These are phyloP conservation scores for Electrona antarctica DNA, from an alignment of 2,113 vertebrate genomes.

Conservation along the genomic window DNA sequence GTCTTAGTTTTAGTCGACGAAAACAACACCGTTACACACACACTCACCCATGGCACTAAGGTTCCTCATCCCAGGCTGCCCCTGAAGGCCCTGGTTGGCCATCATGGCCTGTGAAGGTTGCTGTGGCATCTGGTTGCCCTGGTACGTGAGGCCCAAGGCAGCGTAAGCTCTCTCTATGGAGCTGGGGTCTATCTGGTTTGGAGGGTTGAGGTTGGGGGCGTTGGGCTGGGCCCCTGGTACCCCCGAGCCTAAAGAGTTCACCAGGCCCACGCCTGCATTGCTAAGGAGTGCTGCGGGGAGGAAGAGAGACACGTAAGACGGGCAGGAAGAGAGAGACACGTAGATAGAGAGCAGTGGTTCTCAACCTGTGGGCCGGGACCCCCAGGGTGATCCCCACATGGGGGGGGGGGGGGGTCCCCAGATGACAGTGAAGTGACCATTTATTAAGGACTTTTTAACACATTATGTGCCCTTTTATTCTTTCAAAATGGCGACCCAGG, in stretches of 20 bases:
- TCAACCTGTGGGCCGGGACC: no score
- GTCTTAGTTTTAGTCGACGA: no score
- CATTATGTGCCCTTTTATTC: no score
- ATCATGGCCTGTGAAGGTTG: constrained; percentile 82
- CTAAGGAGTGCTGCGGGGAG: constrained; percentile 84
- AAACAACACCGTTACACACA: no score
- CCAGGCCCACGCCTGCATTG: constrained; percentile 85
- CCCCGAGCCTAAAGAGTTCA: constrained; percentile 83
- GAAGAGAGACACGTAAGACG: background rate
- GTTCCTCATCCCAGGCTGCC: constrained; percentile 86
- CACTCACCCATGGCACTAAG: constrained; percentile 84
- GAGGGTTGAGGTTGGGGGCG: constrained; percentile 85
- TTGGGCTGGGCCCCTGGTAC: constrained; percentile 88
- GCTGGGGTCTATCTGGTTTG: constrained; percentile 96
- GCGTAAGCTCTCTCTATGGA: constrained; percentile 97
- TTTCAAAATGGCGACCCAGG: no score
- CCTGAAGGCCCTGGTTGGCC: constrained; percentile 79
- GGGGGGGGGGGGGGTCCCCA: no score
- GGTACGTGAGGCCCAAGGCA: constrained; percentile 95
- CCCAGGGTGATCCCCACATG: no score
- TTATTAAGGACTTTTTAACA: no score
- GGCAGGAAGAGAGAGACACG: background rate
- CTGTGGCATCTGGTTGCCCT: constrained; percentile 91
- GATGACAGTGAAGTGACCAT: no score
- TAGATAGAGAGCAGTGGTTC: background rate